Percentiles rank a stretch among this genome's conserved stretches.
These are phyloP conservation scores for Apteryx owenii DNA, from an alignment of 2,113 vertebrate species.

Conservation along the genomic window DNA sequence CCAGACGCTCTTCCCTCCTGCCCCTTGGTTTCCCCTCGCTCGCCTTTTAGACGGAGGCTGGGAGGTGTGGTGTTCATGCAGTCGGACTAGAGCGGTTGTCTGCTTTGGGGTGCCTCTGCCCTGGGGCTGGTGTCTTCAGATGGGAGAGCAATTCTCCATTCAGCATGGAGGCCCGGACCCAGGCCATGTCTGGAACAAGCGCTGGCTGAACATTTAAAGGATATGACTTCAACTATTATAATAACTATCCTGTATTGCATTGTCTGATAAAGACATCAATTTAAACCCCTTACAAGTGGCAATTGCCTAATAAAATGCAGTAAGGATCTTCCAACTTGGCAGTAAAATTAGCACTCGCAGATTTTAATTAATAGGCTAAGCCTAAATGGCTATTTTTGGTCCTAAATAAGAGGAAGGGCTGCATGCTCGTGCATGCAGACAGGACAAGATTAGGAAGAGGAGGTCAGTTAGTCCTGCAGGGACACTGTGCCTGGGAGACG, in stretches of 20 bases:
- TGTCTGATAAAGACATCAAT: conserved; percentile 61
- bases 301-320: conserved; percentile 74
- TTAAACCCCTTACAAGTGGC: conserved; percentile 59
- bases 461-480: neutral
- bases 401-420: neutral
- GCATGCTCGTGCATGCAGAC: neutral
- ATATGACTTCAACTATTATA: conserved; percentile 50
- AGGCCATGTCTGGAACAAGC: neutral
- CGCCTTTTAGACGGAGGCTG: too few relatives aligned
- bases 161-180: neutral
- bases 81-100: neutral
- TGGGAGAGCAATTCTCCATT: neutral
- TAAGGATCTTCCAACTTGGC: conserved; percentile 67
- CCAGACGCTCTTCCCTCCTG: neutral
- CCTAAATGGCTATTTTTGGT: conserved; percentile 16
- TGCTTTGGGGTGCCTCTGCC: neutral
- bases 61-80: neutral
- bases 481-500: neutral
- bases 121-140: neutral
- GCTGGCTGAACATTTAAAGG: neutral
- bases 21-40: neutral
- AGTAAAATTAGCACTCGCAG: conserved; percentile 63
- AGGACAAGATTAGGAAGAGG: neutral
- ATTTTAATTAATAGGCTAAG: conserved; percentile 66
- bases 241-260: conserved; percentile 21